These are phyloP conservation scores for Sciaenops ocellatus DNA, from an alignment of 2,797 vertebrate genomes.

Conservation along the genomic window DNA sequence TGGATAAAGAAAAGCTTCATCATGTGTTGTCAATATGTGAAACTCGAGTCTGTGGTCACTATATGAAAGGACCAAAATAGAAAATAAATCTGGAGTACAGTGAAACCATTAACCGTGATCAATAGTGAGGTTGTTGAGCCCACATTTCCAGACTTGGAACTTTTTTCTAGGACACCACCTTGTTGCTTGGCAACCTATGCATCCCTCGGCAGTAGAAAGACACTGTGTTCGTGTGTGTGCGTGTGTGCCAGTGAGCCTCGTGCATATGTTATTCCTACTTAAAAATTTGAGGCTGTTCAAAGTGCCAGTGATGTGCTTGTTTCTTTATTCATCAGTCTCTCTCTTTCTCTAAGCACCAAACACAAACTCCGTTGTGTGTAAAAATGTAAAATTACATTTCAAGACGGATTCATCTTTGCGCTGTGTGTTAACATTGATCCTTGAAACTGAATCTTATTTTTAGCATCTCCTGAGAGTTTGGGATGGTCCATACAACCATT, in stretches of 20 bases:
- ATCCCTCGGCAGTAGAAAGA: conserved; percentile 71
- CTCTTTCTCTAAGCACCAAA: conserved; percentile 39
- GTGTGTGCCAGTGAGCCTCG: conserved; percentile 16
- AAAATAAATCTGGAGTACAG: conserved; percentile 36
- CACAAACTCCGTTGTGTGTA: conserved; percentile 23
- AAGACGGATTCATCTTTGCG: background rate
- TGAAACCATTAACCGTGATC: conserved; percentile 61
- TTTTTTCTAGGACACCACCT: conserved; percentile 83
- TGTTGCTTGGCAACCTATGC: conserved; percentile 86
- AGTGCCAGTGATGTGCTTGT: conserved; percentile 51
- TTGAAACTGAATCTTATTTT: conserved; percentile 44
- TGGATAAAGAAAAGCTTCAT: conserved; percentile 27
- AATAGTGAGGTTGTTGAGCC: conserved; percentile 52
- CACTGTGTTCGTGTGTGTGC: conserved; percentile 21
- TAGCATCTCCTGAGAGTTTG: conserved; percentile 26
- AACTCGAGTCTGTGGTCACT: conserved; percentile 47
- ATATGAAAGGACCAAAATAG: conserved; percentile 25
- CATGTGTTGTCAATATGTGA: conserved; percentile 41
- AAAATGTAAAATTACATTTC: conserved; percentile 33
- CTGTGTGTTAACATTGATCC: background rate
- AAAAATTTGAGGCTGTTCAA: conserved; percentile 60
- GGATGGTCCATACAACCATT: conserved; percentile 20
- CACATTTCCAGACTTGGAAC: conserved; percentile 57
- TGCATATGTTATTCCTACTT: conserved; percentile 66
- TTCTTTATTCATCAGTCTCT: conserved; percentile 38